Evolutionary conservation across 2,888 invertebrate genomes (phyloP).

Genomic region (Entomobrya proxima): DNA sequence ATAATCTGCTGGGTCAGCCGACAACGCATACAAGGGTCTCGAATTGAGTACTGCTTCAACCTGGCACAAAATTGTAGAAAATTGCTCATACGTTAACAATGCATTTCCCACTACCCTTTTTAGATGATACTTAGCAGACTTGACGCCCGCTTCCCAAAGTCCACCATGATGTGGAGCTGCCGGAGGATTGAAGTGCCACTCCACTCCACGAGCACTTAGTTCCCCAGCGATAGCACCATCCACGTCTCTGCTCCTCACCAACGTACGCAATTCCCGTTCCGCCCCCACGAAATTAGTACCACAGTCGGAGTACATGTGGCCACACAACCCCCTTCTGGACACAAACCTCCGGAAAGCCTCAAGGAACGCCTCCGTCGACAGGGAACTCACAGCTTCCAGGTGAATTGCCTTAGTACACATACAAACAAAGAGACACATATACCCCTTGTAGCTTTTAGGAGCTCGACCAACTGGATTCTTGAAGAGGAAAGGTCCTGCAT

Average conservation of each 20-base stretch:
- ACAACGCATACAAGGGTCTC: not conserved
- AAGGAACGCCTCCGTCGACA: no score
- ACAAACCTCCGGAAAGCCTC: no score
- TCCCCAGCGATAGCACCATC: not conserved
- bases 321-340: no score
- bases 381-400: conserved; percentile 38
- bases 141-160: no score
- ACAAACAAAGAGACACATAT: conserved; percentile 75
- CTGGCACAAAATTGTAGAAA: not conserved
- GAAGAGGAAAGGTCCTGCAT: conserved; percentile 64
- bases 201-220: not conserved
- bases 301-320: not conserved
- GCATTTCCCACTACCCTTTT: not conserved
- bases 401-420: conserved; percentile 75
- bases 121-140: not conserved
- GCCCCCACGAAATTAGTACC: not conserved
- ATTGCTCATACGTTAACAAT: no score
- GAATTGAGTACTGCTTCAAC: not conserved
- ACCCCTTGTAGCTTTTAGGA: conserved; percentile 71
- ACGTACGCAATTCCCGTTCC: not conserved
- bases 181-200: not conserved
- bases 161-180: not conserved
- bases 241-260: not conserved
- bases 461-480: conserved; percentile 65
- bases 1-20: not conserved